Base-by-base conservation (phyloP, 2,888 invertebrate species). In the Ptychoptera albimana region DNA sequence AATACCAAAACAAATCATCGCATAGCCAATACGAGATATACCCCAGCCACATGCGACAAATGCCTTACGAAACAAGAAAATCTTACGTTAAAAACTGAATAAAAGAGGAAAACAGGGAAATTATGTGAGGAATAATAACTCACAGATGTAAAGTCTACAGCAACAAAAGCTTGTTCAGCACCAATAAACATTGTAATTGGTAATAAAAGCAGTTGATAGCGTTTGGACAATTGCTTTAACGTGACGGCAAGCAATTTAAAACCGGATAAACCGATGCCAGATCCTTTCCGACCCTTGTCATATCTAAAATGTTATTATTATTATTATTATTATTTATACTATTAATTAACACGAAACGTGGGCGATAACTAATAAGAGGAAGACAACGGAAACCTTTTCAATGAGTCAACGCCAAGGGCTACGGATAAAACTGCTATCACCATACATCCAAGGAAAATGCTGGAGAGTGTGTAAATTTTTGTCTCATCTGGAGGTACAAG, bases 161-260 rank as follows among this genome's bases (percentile, higher is more conserved):
- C 82, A 57, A 91, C 74, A 59, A 91, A 93, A 0, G 91, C 92
- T 63, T 93, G 92, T 57, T 93, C 92, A 23, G 92, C 77, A 0
- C 94, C 93, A 51, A 91, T 89, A 66, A 92, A 94, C 54, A 92
- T 80, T 1, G 91, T 93, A 37, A 94, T 79, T 0, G 93, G 93
- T 45, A 93, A 68, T 51, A 94, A 72, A 31, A 94, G 68, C 49
- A 91, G 64, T 64, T 91, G 91, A 57, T 83, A 80, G 29, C 77
- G 79, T 59, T 86, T 77, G 29, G 74, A 69, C 44, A 89, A 65
- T 53, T 92, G 81, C 46, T 76, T 75, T 39, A 87, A 60, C 1
- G 92, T 92, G 7, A 86, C 84, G 0, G 80, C 74, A 41, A 87
- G 61, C 14, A 86, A 68, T 48, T 71, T 73, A 1, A 77, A 54